Evolutionary conservation across 92 coral and sea anemone species (phyloP).

Genomic region (Porites rus): DNA sequence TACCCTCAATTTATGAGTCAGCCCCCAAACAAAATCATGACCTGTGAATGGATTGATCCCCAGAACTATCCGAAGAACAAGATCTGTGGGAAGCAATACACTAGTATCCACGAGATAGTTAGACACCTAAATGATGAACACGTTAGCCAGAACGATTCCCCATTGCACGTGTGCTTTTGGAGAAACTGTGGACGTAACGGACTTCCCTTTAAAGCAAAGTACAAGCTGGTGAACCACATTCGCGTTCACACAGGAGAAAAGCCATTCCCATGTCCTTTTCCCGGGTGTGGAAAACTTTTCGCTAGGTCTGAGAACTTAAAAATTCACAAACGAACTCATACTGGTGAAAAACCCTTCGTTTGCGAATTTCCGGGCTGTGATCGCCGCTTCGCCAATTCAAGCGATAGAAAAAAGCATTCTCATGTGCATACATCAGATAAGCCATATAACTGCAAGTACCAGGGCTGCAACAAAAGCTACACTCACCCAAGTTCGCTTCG

Average conservation of each 20-base stretch:
- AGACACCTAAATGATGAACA: slow-evolving; percentile 98
- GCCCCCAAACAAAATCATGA: slow-evolving; percentile 91
- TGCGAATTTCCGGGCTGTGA: slow-evolving; percentile 98
- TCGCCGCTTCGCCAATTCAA: slow-evolving; percentile 98
- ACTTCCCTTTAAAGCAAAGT: slow-evolving; percentile 97
- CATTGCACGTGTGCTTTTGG: slow-evolving; percentile 98
- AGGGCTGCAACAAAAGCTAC: slow-evolving; percentile 97
- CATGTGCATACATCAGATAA: slow-evolving; percentile 99
- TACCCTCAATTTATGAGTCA: slow-evolving; percentile 72
- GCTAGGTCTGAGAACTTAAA: slow-evolving; percentile 99
- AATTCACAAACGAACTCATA: slow-evolving; percentile 98
- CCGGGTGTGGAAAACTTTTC: slow-evolving; percentile 97
- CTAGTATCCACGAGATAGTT: slow-evolving; percentile 96
- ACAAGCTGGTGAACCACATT: slow-evolving; percentile 97
- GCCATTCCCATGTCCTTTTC: slow-evolving; percentile 98
- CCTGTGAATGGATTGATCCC: slow-evolving; percentile 99
- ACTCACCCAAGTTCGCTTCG: slow-evolving; percentile 99
- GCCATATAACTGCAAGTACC: slow-evolving; percentile 97
- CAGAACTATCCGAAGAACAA: slow-evolving; percentile 95
- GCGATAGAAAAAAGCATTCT: slow-evolving; percentile 99
- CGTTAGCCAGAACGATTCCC: slow-evolving; percentile 98
- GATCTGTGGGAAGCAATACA: slow-evolving; percentile 97
- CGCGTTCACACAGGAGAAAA: slow-evolving; percentile 99
- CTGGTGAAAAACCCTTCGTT: slow-evolving; percentile 98
- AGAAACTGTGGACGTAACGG: slow-evolving; percentile 96